Evolutionary conservation across 2,797 vertebrate genomes (phyloP).

Genomic region (Myotis vivesi): DNA sequence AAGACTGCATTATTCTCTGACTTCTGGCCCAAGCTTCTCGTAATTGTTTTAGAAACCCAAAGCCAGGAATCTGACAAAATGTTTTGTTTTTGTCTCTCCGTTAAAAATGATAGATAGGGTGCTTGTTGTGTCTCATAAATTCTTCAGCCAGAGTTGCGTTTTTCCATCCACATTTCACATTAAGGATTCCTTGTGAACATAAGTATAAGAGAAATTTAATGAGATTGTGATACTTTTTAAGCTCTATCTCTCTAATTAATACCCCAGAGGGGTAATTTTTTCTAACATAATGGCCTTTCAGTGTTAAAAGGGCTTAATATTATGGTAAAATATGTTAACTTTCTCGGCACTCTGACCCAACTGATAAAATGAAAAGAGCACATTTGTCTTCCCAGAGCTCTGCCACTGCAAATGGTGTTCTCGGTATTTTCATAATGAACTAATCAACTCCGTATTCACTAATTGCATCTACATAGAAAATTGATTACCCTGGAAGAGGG

Average conservation of each 20-base stretch:
- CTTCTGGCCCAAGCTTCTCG: background rate
- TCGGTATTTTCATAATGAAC: constrained; percentile 74
- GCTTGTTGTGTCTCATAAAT: constrained; percentile 10
- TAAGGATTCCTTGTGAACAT: constrained; percentile 75
- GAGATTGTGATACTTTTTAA: constrained; percentile 69
- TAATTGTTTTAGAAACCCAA: constrained; percentile 31
- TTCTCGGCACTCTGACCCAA: constrained; percentile 68
- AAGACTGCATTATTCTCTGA: background rate
- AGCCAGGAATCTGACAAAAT: constrained; percentile 36
- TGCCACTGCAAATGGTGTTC: constrained; percentile 69
- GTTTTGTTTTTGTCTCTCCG: background rate
- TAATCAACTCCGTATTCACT: constrained; percentile 65
- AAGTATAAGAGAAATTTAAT: constrained; percentile 60
- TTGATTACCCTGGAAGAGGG: constrained; percentile 55
- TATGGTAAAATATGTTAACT: constrained; percentile 77
- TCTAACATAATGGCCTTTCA: constrained; percentile 74
- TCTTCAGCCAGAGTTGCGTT: background rate
- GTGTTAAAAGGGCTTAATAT: constrained; percentile 70
- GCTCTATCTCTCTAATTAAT: constrained; percentile 79
- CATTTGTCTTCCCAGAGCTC: constrained; percentile 62
- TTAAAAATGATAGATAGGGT: constrained; percentile 54
- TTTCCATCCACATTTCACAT: constrained; percentile 50
- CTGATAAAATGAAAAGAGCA: constrained; percentile 58
- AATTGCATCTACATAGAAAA: constrained; percentile 64
- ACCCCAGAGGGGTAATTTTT: constrained; percentile 60